Conservation (phyloP, 2,113 vertebrate species). For the Scopus umbretta region DNA sequence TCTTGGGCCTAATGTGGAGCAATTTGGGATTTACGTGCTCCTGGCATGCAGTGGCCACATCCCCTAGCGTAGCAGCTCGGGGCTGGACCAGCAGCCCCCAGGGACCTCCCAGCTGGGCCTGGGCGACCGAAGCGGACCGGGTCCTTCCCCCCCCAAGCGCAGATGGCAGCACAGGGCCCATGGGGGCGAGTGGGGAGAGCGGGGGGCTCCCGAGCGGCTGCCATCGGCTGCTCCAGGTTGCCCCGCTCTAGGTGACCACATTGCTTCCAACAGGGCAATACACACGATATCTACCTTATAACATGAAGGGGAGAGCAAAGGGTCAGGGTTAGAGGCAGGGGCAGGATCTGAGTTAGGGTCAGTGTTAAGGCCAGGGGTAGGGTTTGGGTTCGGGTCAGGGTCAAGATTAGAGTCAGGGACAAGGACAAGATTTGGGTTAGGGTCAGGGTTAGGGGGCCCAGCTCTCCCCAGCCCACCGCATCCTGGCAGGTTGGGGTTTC, state of each 20-base stretch:
- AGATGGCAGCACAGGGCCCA: neutral
- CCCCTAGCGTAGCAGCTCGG: neutral
- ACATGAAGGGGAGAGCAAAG: neutral
- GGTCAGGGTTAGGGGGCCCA: fast-evolving
- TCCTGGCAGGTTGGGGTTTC: neutral
- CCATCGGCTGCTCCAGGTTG: neutral
- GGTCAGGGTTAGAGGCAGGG: too few relatives aligned
- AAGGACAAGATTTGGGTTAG: neutral
- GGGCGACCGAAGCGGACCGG: neutral
- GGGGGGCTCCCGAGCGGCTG: fast-evolving
- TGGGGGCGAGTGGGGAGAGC: fast-evolving
- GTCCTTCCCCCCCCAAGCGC: neutral
- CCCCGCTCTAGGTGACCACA: neutral
- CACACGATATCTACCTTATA: neutral
- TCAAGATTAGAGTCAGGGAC: too few relatives aligned
- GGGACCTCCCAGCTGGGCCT: neutral
- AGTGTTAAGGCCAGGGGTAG: too few relatives aligned
- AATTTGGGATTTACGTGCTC: neutral
- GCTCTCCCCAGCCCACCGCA: neutral
- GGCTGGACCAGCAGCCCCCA: neutral
- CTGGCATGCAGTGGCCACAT: fast-evolving
- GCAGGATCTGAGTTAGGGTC: neutral
- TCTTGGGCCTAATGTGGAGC: neutral
- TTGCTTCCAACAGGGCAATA: neutral
- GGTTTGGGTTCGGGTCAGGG: neutral